These are phyloP conservation scores for Heteronetta atricapilla DNA, from an alignment of 2,113 vertebrate species.

Conservation along the genomic window DNA sequence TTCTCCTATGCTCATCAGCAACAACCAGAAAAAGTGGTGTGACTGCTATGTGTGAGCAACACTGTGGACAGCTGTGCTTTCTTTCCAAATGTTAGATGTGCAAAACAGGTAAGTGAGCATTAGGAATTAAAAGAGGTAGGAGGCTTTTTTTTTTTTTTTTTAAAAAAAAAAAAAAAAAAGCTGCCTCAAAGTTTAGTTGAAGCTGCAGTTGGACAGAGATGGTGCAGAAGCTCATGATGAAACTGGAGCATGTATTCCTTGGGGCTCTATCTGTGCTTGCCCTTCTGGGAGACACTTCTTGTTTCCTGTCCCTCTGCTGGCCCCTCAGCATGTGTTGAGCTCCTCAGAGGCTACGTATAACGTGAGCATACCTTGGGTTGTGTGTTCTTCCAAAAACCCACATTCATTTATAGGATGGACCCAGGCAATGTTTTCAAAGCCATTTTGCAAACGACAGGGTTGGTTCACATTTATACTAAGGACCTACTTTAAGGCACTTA, in stretches of 20 bases:
- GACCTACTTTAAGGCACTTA: conserved; percentile 60
- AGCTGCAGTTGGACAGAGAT: not conserved
- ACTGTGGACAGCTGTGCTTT: not conserved
- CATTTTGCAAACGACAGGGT: not conserved
- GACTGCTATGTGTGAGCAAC: fast-evolving
- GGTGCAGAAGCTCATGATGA: not conserved
- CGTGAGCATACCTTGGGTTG: not conserved
- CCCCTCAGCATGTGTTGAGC: not conserved
- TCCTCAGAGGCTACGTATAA: conserved; percentile 43
- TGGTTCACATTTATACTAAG: conserved; percentile 1
- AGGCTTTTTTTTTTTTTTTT: not conserved
- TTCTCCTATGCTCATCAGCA: fast-evolving
- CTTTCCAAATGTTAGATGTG: fast-evolving
- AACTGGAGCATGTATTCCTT: not conserved
- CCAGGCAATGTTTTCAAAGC: not conserved
- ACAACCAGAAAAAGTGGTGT: too few species aligned
- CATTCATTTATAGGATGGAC: conserved; percentile 36
- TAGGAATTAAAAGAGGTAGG: not conserved
- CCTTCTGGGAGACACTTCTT: not conserved
- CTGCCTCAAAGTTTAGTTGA: not conserved
- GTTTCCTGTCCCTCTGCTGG: not conserved
- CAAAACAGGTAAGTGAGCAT: not conserved
- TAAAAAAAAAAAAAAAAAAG: too few species aligned
- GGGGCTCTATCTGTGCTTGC: not conserved
- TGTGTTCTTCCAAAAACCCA: conserved; percentile 20